phyloP scores from a whole-genome alignment of 1,140 invertebrate species.

The Globodera rostochiensis region DNA sequence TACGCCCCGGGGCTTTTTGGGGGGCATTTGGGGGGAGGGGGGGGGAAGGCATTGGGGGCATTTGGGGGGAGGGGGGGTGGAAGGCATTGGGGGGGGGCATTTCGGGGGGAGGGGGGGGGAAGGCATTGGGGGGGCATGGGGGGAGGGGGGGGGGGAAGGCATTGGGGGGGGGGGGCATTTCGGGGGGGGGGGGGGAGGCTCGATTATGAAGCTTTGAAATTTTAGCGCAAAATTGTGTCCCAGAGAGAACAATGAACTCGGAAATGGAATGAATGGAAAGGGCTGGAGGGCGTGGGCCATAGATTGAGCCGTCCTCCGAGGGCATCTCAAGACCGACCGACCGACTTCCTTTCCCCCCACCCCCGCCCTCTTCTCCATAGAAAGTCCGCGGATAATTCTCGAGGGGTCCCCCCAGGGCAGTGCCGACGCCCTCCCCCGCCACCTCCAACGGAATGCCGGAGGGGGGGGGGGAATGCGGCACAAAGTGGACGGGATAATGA shows the following conservation, averaged over 20 bases:
- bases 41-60: too few species aligned
- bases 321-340: neutral
- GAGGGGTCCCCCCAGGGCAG: neutral
- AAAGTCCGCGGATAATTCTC: neutral
- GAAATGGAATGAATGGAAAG: neutral
- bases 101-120: too few species aligned
- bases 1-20: too few species aligned
- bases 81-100: too few species aligned
- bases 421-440: neutral
- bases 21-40: too few species aligned
- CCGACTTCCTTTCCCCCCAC: neutral
- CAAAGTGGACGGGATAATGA: slow-evolving; percentile 2
- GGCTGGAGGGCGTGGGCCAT: neutral
- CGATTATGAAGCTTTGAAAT: too few species aligned
- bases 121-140: too few species aligned
- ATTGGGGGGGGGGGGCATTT: too few species aligned
- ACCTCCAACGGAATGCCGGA: neutral
- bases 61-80: too few species aligned
- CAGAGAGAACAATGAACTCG: neutral
- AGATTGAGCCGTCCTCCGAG: neutral
- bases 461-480: neutral
- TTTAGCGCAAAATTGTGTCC: too few species aligned
- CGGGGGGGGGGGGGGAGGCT: too few species aligned
- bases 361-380: neutral
- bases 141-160: too few species aligned